Percentiles rank a stretch among this genome's conserved stretches.
Conservation (phyloP, 2,888 invertebrate genomes). For the Parelbella ahira region DNA sequence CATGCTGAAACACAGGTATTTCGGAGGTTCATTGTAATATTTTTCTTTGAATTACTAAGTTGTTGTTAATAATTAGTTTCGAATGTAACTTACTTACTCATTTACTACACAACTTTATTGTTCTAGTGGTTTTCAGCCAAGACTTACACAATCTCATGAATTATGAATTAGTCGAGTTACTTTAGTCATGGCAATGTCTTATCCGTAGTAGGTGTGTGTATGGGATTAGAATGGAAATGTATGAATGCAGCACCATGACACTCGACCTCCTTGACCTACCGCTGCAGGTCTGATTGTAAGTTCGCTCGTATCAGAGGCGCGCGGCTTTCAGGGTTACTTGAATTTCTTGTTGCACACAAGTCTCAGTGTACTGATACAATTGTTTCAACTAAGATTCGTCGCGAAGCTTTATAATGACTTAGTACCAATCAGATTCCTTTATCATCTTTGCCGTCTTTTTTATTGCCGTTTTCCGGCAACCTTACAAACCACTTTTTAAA, state of each 20-base stretch:
- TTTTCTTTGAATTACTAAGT: conserved; percentile 1
- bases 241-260: conserved; percentile 48
- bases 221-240: conserved; percentile 57
- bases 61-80: conserved; percentile 1
- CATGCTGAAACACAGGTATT: conserved; percentile 84
- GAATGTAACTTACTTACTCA: not conserved
- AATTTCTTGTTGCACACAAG: too few species aligned
- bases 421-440: too few species aligned
- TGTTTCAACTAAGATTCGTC: too few species aligned
- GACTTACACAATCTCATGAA: conserved; percentile 28
- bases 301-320: conserved; percentile 44
- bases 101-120: too few species aligned
- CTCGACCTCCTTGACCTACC: conserved; percentile 65
- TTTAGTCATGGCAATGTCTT: conserved; percentile 27
- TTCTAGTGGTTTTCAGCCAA: conserved; percentile 17
- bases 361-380: too few species aligned
- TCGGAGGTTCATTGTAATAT: conserved; percentile 6
- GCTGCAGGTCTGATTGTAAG: conserved; percentile 52
- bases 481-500: too few species aligned
- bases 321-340: conserved; percentile 44
- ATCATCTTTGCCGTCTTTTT: too few species aligned
- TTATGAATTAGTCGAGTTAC: conserved; percentile 31
- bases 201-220: conserved; percentile 33
- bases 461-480: too few species aligned
- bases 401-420: too few species aligned